Base-by-base conservation (phyloP, 2,113 vertebrate species). In the Gnathonemus echidnorhynchus region DNA sequence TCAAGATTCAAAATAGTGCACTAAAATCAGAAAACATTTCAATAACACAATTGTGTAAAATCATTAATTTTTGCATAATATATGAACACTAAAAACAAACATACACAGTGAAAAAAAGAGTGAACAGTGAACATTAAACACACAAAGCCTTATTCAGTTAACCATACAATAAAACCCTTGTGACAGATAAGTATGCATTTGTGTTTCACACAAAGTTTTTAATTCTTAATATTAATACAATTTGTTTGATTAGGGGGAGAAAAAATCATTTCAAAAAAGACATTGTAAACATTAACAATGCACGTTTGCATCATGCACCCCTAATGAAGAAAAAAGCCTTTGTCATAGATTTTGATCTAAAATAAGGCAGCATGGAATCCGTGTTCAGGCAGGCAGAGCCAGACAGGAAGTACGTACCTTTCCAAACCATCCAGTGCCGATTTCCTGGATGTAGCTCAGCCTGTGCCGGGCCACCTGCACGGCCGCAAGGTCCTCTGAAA, bases 381-480 rank as follows among this genome's bases (percentile, higher is more conserved):
- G 27, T 58, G 9, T 42, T 4, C 77, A 89, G 83, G 39, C 4
- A 56, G 5, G 52, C 49, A 89, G 89, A 86, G 35, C 80, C 6
- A 24, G 77, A 46, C 39, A 88, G 50, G 58, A 19, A 46, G 84
- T 2, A 58, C 90, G 90, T 94, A 99, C 98, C 98, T 99, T 99
- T 92, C 98, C 98, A 96, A 99, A 99, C 97, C 97, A 99, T 92
- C 98, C 98, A 90, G 94, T 97, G 92, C 98, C 98, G 88, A 99
- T 98, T 95, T 99, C 98, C 93, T 99, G 98, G 93, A 99, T 99
- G 92, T 99, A 99, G 93, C 97, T 99, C 84, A 99, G 96, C 95
- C 95, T 98, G 92, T 99, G 98, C 49, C 98, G 98, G 39, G 97
- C 93, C 88, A 99, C 94, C 93, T 98, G 98, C 89, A 93, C 91